phyloP scores from a whole-genome alignment of 2,888 invertebrate genomes.

The Zygaena filipendulae region DNA sequence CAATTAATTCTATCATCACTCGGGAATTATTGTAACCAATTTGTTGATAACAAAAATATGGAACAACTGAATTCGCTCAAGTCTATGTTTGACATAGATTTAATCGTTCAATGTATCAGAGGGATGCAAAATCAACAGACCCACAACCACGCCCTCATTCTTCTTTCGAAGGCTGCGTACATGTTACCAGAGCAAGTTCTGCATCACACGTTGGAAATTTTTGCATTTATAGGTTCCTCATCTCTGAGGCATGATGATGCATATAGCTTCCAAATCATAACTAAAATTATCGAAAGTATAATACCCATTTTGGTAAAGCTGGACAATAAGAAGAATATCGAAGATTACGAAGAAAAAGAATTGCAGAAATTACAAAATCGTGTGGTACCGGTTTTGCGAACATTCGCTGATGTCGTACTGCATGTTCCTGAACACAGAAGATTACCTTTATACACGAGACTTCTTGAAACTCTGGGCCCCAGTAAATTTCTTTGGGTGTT shows the following conservation, averaged over 20 bases:
- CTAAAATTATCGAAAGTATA: constrained; percentile 88
- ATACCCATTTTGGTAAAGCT: constrained; percentile 83
- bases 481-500: constrained; percentile 78
- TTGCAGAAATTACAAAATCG: constrained; percentile 48
- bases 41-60: constrained; percentile 46
- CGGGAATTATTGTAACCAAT: constrained; percentile 75
- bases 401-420: constrained; percentile 90
- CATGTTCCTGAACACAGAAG: constrained; percentile 95
- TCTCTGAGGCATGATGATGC: constrained; percentile 93
- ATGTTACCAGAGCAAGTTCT: constrained; percentile 86
- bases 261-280: constrained; percentile 94
- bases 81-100: constrained; percentile 74
- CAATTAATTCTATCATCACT: constrained; percentile 85
- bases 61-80: constrained; percentile 53
- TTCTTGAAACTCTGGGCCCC: constrained; percentile 78
- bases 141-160: constrained; percentile 90
- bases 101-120: constrained; percentile 89
- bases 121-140: constrained; percentile 95
- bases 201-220: constrained; percentile 95
- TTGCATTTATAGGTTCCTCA: constrained; percentile 97
- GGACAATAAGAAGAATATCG: constrained; percentile 38
- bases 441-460: constrained; percentile 79
- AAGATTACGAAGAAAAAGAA: constrained; percentile 40
- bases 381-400: constrained; percentile 78
- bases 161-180: constrained; percentile 82